Percentiles rank a stretch among this genome's conserved stretches.
Evolutionary conservation across 2,888 invertebrate genomes (phyloP).

Genomic region (Candidula unifasciata): DNA sequence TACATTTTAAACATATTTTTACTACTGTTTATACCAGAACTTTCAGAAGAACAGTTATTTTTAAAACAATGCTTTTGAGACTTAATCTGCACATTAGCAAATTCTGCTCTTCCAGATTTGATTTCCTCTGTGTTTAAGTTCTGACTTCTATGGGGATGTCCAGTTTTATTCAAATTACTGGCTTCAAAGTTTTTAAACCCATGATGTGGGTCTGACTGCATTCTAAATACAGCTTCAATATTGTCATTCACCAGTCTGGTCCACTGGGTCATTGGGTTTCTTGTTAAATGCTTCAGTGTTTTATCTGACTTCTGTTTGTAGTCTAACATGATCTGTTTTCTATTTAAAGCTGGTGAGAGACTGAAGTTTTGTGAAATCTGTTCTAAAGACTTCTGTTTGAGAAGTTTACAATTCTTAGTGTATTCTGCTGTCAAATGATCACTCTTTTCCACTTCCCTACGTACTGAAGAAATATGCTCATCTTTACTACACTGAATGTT

Average conservation of each 20-base stretch:
- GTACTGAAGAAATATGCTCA: too few relatives aligned
- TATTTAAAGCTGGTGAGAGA: neutral
- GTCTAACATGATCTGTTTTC: too few relatives aligned
- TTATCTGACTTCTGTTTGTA: neutral
- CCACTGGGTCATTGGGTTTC: constrained; percentile 35
- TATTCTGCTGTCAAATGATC: neutral
- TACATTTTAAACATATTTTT: too few relatives aligned
- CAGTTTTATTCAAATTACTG: neutral
- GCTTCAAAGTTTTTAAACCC: neutral
- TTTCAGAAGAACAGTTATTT: too few relatives aligned
- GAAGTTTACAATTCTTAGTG: neutral
- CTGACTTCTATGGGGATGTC: neutral
- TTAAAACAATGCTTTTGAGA: too few relatives aligned
- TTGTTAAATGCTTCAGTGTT: constrained; percentile 19
- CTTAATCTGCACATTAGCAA: too few relatives aligned
- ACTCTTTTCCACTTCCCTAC: neutral
- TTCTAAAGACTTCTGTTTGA: neutral
- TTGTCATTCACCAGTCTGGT: constrained; percentile 30
- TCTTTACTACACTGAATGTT: neutral
- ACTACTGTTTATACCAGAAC: too few relatives aligned
- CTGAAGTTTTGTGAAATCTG: neutral
- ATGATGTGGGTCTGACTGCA: neutral
- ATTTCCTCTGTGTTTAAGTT: too few relatives aligned
- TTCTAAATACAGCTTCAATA: constrained; percentile 17
- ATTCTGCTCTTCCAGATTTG: too few relatives aligned